Conservation (phyloP, 1,140 invertebrate species). For the Holcopasites calliopsidis region DNA sequence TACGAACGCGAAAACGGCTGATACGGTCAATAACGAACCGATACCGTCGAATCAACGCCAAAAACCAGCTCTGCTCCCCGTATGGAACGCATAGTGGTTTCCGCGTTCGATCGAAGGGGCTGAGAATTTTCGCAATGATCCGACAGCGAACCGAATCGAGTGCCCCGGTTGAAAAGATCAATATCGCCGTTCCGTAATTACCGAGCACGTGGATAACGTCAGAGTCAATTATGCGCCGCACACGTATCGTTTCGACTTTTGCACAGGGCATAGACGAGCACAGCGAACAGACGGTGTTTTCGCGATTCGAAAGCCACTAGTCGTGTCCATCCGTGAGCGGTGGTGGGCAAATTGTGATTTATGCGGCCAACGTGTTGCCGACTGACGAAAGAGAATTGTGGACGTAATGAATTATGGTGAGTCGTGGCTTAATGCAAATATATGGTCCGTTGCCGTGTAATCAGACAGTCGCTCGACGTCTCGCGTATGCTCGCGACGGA, state of each 20-base stretch:
- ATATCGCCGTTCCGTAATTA: background rate
- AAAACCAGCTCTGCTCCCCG: background rate
- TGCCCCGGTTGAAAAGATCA: too few species aligned
- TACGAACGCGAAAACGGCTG: background rate
- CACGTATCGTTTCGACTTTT: constrained; percentile 23
- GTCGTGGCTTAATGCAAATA: constrained; percentile 57
- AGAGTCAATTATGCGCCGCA: constrained; percentile 41
- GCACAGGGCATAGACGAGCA: background rate
- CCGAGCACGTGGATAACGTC: background rate
- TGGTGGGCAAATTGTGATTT: constrained; percentile 61
- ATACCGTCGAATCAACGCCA: background rate
- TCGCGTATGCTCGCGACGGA: background rate
- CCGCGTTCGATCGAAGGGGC: too few species aligned
- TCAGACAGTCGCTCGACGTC: constrained; percentile 44
- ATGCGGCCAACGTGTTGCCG: constrained; percentile 44
- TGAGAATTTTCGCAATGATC: background rate
- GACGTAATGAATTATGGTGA: constrained; percentile 59
- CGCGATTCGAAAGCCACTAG: constrained; percentile 34
- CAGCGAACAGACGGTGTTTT: constrained; percentile 37
- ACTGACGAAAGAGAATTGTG: constrained; percentile 64
- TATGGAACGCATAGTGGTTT: too few species aligned
- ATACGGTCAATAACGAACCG: background rate
- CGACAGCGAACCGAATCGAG: too few species aligned
- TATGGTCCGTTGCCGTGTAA: constrained; percentile 54
- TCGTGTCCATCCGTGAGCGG: constrained; percentile 50